Conservation (phyloP, 2,113 vertebrate species). For the Psephotus haematonotus region DNA sequence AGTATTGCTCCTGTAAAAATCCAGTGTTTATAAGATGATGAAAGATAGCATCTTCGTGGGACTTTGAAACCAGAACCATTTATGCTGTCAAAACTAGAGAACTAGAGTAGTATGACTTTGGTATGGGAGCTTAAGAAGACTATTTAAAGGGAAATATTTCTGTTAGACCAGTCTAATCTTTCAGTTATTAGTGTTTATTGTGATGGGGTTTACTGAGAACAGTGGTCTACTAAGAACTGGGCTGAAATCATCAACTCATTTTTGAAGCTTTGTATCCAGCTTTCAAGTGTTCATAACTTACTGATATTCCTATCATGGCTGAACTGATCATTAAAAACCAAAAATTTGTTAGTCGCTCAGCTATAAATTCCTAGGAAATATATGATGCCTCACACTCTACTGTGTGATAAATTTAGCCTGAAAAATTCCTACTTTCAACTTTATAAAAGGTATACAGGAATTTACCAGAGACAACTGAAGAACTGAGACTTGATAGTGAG, state of each 20-base stretch:
- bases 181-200: background rate
- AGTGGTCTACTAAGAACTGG: background rate
- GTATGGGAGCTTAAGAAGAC: background rate
- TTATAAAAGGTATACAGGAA: background rate
- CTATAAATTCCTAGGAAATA: background rate
- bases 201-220: background rate
- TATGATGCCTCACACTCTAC: background rate
- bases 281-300: background rate
- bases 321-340: background rate
- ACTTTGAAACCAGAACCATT: background rate
- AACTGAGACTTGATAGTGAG: background rate
- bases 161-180: background rate
- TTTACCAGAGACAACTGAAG: background rate
- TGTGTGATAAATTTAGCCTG: background rate
- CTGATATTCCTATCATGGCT: background rate
- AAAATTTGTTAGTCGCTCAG: background rate
- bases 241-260: background rate
- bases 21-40: background rate
- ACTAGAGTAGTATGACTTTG: background rate
- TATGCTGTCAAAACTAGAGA: background rate
- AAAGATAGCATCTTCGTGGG: background rate
- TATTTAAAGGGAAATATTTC: background rate
- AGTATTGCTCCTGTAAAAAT: background rate
- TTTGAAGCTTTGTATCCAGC: background rate
- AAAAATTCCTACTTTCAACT: background rate